A percentile compares a stretch with the other conserved stretches of the same genome.
Conservation (phyloP, 2,888 invertebrate species). For the Oscheius sp. region DNA sequence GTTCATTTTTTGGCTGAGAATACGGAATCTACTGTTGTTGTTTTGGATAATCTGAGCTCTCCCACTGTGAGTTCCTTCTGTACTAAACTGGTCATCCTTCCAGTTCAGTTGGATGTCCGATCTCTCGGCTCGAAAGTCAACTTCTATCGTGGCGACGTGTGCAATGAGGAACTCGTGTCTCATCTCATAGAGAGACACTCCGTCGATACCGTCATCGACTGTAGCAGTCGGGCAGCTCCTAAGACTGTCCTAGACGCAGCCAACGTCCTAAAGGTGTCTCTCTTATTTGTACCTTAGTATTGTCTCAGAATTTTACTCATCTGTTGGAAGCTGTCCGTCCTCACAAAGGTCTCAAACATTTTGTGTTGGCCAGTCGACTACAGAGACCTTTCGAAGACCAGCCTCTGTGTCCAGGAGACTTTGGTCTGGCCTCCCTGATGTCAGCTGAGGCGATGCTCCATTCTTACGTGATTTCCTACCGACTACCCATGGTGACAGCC, state of each 20-base stretch:
- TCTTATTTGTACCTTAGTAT: background rate
- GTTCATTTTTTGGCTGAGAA: background rate
- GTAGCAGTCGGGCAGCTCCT: slow-evolving; percentile 2
- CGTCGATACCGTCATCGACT: slow-evolving; percentile 25
- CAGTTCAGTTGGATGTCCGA: slow-evolving; percentile 7
- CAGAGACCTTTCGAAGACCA: slow-evolving; percentile 6
- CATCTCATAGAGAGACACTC: slow-evolving; percentile 11
- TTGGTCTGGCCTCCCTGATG: slow-evolving; percentile 43
- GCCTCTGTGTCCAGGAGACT: slow-evolving; percentile 22
- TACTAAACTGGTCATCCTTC: background rate
- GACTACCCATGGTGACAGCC: slow-evolving; percentile 56
- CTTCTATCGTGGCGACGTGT: slow-evolving; percentile 24
- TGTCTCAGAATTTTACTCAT: slow-evolving; percentile 20
- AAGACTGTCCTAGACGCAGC: slow-evolving; percentile 20
- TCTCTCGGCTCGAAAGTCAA: background rate
- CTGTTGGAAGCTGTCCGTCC: slow-evolving; percentile 16
- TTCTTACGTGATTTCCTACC: slow-evolving; percentile 64
- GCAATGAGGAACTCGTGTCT: slow-evolving; percentile 7
- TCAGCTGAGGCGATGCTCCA: slow-evolving; percentile 64
- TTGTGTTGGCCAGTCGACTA: slow-evolving; percentile 22
- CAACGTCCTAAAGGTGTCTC: slow-evolving; percentile 16
- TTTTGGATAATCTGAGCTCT: slow-evolving; percentile 23
- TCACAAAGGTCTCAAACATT: slow-evolving; percentile 7
- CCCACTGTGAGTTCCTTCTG: background rate
- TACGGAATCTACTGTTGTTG: background rate